Percentiles rank a stretch among this genome's conserved stretches.
Conservation (phyloP, 2,888 invertebrate genomes). For the Rhopalosiphum nymphaeae region DNA sequence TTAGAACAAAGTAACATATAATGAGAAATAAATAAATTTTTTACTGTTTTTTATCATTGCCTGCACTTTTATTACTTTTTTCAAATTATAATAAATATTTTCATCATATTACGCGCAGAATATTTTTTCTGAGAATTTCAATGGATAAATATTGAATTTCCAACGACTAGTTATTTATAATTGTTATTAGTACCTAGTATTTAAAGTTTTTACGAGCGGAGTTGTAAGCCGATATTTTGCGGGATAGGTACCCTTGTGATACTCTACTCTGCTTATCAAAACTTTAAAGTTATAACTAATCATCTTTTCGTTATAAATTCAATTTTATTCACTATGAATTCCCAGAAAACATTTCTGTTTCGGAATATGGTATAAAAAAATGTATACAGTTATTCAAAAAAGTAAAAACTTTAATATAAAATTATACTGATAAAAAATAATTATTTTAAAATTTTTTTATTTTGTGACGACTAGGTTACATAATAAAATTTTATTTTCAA, state of each 20-base stretch:
- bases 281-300: background rate
- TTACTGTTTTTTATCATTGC: background rate
- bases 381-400: background rate
- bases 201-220: background rate
- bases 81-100: background rate
- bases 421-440: background rate
- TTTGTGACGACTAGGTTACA: background rate
- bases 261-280: background rate
- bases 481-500: background rate
- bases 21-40: background rate
- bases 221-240: background rate
- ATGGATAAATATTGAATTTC: background rate
- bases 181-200: background rate
- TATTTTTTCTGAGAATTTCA: background rate
- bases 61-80: background rate
- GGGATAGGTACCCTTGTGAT: background rate
- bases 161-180: background rate
- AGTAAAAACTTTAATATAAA: background rate
- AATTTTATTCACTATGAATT: background rate
- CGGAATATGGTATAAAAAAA: background rate
- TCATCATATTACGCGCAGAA: background rate
- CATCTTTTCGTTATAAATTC: background rate
- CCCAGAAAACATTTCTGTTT: background rate
- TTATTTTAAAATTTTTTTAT: background rate
- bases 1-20: background rate